These are phyloP conservation scores for Oeneis ivallda DNA, from an alignment of 2,888 invertebrate species.

Conservation along the genomic window DNA sequence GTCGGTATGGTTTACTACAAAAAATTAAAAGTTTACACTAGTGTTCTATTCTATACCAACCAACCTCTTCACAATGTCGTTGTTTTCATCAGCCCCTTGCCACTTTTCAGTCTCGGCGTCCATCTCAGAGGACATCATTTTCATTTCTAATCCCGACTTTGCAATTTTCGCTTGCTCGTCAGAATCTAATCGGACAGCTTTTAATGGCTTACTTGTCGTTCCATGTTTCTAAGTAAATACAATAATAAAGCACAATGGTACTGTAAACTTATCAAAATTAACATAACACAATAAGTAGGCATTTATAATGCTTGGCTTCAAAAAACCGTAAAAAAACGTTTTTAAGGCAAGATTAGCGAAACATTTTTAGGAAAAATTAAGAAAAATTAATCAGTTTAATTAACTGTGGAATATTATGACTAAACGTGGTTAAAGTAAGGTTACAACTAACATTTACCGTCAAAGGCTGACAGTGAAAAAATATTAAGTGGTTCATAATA, in stretches of 20 bases:
- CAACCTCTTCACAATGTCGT: slow-evolving; percentile 87
- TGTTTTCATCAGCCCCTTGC: slow-evolving; percentile 91
- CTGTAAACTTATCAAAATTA: background rate
- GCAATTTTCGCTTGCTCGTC: slow-evolving; percentile 99
- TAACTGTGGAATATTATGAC: too few relatives aligned
- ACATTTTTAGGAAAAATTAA: background rate
- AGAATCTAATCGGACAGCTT: slow-evolving; percentile 93
- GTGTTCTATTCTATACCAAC: background rate
- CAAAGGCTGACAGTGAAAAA: too few relatives aligned
- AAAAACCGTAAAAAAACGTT: too few relatives aligned
- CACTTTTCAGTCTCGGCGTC: slow-evolving; percentile 98
- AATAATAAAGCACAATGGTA: slow-evolving; percentile 3
- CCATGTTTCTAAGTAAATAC: slow-evolving; percentile 92
- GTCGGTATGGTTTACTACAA: background rate
- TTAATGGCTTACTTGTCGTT: slow-evolving; percentile 94
- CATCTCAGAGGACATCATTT: slow-evolving; percentile 96
- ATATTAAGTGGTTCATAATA: too few relatives aligned
- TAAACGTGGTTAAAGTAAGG: too few relatives aligned
- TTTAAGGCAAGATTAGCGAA: slow-evolving; percentile 2
- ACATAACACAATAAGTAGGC: too few relatives aligned
- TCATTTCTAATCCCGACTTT: slow-evolving; percentile 98
- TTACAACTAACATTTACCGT: too few relatives aligned
- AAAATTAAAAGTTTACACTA: background rate
- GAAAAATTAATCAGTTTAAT: background rate
- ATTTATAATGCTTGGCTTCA: background rate